Evolutionary conservation across 2,113 vertebrate species (phyloP).

Genomic region (Hemibagrus wyckioides): DNA sequence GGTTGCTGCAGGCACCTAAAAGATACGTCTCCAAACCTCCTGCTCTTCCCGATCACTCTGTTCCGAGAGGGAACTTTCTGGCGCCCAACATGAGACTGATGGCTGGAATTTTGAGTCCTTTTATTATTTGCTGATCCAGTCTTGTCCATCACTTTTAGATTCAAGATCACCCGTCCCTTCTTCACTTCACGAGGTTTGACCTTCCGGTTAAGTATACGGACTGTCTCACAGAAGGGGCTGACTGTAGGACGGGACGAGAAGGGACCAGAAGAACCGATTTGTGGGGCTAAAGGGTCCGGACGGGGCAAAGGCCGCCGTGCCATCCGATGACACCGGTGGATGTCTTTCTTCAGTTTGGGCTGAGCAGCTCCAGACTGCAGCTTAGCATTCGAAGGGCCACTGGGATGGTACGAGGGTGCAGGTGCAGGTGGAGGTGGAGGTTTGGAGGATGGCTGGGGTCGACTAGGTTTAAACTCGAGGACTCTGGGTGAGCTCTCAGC

Average conservation of each 20-base stretch:
- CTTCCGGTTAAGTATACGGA: slow-evolving; percentile 95
- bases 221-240: slow-evolving; percentile 93
- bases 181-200: slow-evolving; percentile 94
- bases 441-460: slow-evolving; percentile 63
- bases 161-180: slow-evolving; percentile 93
- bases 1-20: slow-evolving; percentile 83
- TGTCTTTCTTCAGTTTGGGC: slow-evolving; percentile 97
- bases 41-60: slow-evolving; percentile 85
- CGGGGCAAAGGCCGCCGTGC: slow-evolving; percentile 91
- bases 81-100: slow-evolving; percentile 69
- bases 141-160: slow-evolving; percentile 96
- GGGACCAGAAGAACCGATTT: slow-evolving; percentile 60
- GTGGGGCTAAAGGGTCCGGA: slow-evolving; percentile 75
- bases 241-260: slow-evolving; percentile 82
- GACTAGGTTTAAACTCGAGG: slow-evolving; percentile 82
- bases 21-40: slow-evolving; percentile 85
- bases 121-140: slow-evolving; percentile 59
- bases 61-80: slow-evolving; percentile 92
- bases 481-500: slow-evolving; percentile 78
- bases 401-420: slow-evolving; percentile 59
- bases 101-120: slow-evolving; percentile 43
- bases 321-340: slow-evolving; percentile 95
- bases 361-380: slow-evolving; percentile 89
- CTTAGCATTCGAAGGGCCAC: slow-evolving; percentile 79
- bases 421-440: slow-evolving; percentile 55